Percentiles rank a stretch among this genome's conserved stretches.
Conservation (phyloP, 2,113 vertebrate species). For the Chamaea fasciata region DNA sequence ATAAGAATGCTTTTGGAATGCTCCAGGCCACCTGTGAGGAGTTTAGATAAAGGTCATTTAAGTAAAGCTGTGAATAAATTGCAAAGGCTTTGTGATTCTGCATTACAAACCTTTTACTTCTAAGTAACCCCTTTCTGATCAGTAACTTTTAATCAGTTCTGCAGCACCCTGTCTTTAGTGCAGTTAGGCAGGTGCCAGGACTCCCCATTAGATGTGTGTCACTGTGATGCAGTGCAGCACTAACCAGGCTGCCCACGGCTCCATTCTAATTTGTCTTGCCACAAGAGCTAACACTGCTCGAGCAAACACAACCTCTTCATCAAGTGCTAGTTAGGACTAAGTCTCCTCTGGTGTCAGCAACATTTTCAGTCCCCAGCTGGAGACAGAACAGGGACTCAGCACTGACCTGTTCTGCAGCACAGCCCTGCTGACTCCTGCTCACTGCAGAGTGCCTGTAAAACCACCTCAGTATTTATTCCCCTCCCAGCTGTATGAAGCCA, state of each 20-base stretch:
- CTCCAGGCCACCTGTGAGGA: not conserved
- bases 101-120: not conserved
- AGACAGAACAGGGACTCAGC: not conserved
- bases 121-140: not conserved
- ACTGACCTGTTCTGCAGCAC: not conserved
- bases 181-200: not conserved
- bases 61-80: constrained; percentile 17
- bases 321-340: not conserved
- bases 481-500: not conserved
- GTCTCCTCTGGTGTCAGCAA: not conserved
- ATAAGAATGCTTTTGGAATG: not conserved
- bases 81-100: not conserved
- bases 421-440: not conserved
- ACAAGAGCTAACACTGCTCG: not conserved
- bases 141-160: not conserved
- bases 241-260: not conserved
- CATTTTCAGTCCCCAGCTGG: not conserved
- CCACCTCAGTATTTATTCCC: not conserved
- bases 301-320: not conserved
- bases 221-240: not conserved
- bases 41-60: constrained; percentile 15
- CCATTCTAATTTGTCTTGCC: not conserved
- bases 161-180: not conserved
- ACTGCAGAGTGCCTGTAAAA: not conserved
- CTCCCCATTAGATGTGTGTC: not conserved